phyloP scores from a whole-genome alignment of 2,113 vertebrate genomes.

The Corythaeola cristata region DNA sequence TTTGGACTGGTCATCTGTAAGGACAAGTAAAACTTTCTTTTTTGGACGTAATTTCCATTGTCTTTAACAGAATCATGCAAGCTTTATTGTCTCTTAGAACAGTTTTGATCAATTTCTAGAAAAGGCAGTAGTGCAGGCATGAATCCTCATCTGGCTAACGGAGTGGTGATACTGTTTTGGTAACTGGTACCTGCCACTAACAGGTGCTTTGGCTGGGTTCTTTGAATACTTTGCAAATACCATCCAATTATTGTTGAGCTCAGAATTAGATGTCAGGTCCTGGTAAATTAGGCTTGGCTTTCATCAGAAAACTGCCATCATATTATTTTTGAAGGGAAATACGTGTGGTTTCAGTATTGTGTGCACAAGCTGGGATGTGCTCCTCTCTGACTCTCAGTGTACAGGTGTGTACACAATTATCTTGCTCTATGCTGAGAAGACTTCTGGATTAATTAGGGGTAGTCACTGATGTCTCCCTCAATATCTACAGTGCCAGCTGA shows the following conservation, averaged over 20 bases:
- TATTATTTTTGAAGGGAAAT: not conserved
- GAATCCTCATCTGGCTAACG: not conserved
- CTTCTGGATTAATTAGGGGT: not conserved
- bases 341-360: not conserved
- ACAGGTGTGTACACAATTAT: not conserved
- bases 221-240: not conserved
- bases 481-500: not conserved
- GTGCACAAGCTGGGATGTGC: not conserved
- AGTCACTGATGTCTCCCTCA: not conserved
- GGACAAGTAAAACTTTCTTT: not conserved
- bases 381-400: not conserved
- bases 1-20: not conserved
- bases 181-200: not conserved
- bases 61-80: not conserved
- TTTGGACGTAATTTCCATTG: not conserved
- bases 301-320: not conserved
- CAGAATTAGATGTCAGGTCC: not conserved
- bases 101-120: not conserved
- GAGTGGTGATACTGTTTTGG: not conserved
- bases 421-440: not conserved
- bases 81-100: not conserved
- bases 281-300: not conserved
- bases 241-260: not conserved
- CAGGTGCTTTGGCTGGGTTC: not conserved
- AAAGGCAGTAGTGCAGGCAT: not conserved